Percentiles rank a stretch among this genome's conserved stretches.
Evolutionary conservation across 2,888 invertebrate genomes (phyloP).

Genomic region (Campoplex capitator): DNA sequence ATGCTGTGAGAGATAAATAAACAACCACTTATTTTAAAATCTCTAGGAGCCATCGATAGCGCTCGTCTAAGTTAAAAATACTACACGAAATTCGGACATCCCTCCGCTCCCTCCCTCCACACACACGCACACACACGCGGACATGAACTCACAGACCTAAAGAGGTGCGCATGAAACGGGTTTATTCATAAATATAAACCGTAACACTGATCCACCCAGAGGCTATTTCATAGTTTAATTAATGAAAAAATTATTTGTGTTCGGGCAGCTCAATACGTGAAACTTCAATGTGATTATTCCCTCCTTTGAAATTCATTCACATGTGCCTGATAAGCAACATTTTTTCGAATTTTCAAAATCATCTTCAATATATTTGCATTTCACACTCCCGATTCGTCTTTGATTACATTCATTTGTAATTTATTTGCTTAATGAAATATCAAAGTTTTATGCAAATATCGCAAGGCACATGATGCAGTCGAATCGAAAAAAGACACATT

Average conservation of each 20-base stretch:
- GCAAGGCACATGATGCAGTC: conserved; percentile 32
- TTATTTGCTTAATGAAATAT: not conserved
- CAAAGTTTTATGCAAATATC: conserved; percentile 46
- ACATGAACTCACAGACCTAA: not conserved
- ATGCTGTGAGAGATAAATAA: conserved; percentile 13
- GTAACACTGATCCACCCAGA: conserved; percentile 29
- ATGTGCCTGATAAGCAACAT: conserved; percentile 2
- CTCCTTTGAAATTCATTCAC: conserved; percentile 13
- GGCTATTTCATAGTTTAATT: conserved; percentile 39
- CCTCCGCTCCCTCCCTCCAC: not conserved
- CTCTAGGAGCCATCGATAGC: conserved; percentile 66
- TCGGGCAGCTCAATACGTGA: conserved; percentile 43
- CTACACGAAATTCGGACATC: not conserved
- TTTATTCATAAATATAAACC: conserved; percentile 47
- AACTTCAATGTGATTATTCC: conserved; percentile 49
- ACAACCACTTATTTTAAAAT: conserved; percentile 41
- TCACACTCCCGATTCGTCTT: not conserved
- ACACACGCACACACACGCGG: conserved; percentile 24
- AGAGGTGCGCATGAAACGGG: conserved; percentile 18
- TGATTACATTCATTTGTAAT: not conserved
- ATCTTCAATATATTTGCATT: not conserved
- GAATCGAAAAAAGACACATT: conserved; percentile 16
- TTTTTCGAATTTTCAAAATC: conserved; percentile 27
- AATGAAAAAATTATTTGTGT: conserved; percentile 19
- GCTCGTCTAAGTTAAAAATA: conserved; percentile 52